Conservation (phyloP, 2,797 vertebrate species). For the Sebastiscus albofasciatus region DNA sequence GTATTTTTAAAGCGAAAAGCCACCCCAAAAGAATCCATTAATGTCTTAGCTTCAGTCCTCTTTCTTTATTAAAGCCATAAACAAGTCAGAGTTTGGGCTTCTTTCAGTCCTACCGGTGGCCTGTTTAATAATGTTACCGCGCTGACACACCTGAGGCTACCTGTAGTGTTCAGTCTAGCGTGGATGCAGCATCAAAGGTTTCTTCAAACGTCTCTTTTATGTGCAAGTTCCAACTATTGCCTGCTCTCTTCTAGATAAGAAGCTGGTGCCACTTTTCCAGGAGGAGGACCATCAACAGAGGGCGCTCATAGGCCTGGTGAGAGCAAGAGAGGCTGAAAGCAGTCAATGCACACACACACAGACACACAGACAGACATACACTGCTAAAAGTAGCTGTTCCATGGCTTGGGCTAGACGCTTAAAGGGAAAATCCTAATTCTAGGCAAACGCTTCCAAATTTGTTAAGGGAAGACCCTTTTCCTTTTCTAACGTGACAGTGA, state of each 20-base stretch:
- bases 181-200: conserved; percentile 32
- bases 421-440: background rate
- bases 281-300: conserved; percentile 92
- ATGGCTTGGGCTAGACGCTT: background rate
- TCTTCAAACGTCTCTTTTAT: conserved; percentile 50
- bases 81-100: conserved; percentile 19
- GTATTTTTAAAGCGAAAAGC: conserved; percentile 48
- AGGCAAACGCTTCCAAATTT: background rate
- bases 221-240: background rate
- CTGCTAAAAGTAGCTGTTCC: background rate
- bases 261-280: conserved; percentile 89
- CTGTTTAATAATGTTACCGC: conserved; percentile 26
- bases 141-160: conserved; percentile 27
- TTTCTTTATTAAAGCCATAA: conserved; percentile 36
- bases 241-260: conserved; percentile 84
- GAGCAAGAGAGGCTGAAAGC: conserved; percentile 41
- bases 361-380: background rate
- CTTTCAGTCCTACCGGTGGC: background rate
- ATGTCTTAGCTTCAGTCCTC: conserved; percentile 9
- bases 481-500: background rate
- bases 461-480: background rate
- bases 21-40: conserved; percentile 35
- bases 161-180: background rate
- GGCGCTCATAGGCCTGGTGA: conserved; percentile 91
- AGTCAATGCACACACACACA: background rate